These are phyloP conservation scores for Atethmia centrago DNA, from an alignment of 2,888 invertebrate genomes.

Conservation along the genomic window DNA sequence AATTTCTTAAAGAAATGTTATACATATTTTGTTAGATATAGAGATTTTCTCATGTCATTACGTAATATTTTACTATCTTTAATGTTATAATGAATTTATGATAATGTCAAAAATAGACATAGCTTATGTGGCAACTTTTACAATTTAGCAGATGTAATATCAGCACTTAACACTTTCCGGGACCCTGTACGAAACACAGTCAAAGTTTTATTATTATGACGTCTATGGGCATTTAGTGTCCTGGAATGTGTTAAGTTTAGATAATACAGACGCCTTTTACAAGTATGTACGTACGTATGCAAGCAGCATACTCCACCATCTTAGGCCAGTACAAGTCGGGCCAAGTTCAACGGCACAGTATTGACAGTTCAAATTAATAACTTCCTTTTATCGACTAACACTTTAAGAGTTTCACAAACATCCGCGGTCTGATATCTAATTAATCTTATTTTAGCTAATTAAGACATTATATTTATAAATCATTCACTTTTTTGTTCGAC, in stretches of 20 bases:
- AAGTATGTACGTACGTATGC: neutral
- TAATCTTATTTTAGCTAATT: constrained; percentile 80
- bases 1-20: neutral
- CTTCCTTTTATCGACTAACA: constrained; percentile 63
- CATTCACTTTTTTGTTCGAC: constrained; percentile 66
- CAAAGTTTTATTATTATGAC: too few relatives aligned
- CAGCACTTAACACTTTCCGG: neutral
- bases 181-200: too few relatives aligned
- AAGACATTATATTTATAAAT: constrained; percentile 76
- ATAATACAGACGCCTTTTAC: neutral
- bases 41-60: neutral
- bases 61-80: neutral
- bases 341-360: constrained; percentile 43
- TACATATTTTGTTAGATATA: neutral
- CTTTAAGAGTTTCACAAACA: constrained; percentile 58
- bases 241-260: too few relatives aligned
- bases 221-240: too few relatives aligned
- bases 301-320: constrained; percentile 2
- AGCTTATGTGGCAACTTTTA: neutral
- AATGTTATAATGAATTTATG: neutral
- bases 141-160: neutral
- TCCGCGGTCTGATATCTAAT: constrained; percentile 67
- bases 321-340: constrained; percentile 12
- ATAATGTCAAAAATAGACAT: neutral
- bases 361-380: constrained; percentile 67